phyloP scores from a whole-genome alignment of 2,888 invertebrate species.

The Mesochorus sp. region DNA sequence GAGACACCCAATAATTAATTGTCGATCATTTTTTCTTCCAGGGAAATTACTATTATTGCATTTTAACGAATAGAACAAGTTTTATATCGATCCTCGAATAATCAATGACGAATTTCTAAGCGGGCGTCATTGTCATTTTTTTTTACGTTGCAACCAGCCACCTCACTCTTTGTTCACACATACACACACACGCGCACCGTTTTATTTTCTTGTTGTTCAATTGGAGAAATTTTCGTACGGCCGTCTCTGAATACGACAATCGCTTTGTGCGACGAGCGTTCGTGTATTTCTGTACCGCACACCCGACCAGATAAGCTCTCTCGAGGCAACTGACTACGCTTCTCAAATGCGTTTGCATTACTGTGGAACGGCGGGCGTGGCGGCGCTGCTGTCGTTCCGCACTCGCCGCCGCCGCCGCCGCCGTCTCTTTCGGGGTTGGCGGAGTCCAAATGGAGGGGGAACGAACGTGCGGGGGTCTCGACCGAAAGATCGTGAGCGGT shows the following conservation, averaged over 20 bases:
- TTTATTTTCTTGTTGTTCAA: neutral
- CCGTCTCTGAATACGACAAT: neutral
- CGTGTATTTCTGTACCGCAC: constrained; percentile 21
- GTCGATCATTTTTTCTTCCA: no score
- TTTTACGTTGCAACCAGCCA: neutral
- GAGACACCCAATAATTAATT: no score
- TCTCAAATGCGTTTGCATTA: constrained; percentile 78
- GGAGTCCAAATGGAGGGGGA: constrained; percentile 49
- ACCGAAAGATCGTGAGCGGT: constrained; percentile 51
- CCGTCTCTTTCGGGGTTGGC: constrained; percentile 57
- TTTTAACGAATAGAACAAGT: no score
- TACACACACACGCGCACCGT: neutral
- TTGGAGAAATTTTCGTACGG: no score
- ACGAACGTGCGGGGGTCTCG: constrained; percentile 55
- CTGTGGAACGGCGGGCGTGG: constrained; percentile 76
- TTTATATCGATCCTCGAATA: neutral
- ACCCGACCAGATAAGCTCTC: constrained; percentile 28
- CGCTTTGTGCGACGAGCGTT: neutral
- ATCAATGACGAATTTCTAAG: neutral
- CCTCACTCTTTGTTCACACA: neutral
- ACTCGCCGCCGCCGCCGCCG: constrained; percentile 71
- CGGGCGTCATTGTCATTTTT: constrained; percentile 19
- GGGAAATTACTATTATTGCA: no score
- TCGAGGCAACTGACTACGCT: constrained; percentile 69
- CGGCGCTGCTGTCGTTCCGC: constrained; percentile 73